These are phyloP conservation scores for Pimpla rufipes DNA, from an alignment of 2,888 invertebrate species.

Conservation along the genomic window DNA sequence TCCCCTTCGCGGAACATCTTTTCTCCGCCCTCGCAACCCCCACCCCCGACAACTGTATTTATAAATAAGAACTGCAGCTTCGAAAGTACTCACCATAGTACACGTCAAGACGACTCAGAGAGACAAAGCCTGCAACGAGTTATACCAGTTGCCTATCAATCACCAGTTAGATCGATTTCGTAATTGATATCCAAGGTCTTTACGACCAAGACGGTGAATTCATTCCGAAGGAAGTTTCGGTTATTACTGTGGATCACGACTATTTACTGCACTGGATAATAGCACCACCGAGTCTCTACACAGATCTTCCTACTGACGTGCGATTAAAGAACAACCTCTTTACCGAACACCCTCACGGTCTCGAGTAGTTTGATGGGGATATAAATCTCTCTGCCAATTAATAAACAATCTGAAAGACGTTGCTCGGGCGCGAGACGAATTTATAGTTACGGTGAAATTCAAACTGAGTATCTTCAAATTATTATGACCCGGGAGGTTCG, in stretches of 20 bases:
- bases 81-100: too few relatives aligned
- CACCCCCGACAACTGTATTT: too few relatives aligned
- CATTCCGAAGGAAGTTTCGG: background rate
- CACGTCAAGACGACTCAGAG: too few relatives aligned
- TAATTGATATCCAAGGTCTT: background rate
- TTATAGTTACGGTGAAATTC: background rate
- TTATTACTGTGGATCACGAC: background rate
- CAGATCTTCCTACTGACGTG: background rate
- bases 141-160: too few relatives aligned
- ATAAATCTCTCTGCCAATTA: background rate
- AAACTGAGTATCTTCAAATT: background rate
- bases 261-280: background rate
- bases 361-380: slow-evolving; percentile 14
- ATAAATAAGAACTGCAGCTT: too few relatives aligned
- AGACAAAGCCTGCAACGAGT: too few relatives aligned
- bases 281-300: background rate
- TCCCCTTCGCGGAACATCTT: too few relatives aligned
- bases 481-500: background rate
- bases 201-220: slow-evolving; percentile 1
- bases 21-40: too few relatives aligned
- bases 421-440: background rate
- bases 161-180: too few relatives aligned
- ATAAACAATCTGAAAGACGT: background rate
- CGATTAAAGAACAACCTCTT: slow-evolving; percentile 1
- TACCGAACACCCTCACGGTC: background rate